Conservation (phyloP, 2,888 invertebrate genomes). For the Cryptocephalus moraei region DNA sequence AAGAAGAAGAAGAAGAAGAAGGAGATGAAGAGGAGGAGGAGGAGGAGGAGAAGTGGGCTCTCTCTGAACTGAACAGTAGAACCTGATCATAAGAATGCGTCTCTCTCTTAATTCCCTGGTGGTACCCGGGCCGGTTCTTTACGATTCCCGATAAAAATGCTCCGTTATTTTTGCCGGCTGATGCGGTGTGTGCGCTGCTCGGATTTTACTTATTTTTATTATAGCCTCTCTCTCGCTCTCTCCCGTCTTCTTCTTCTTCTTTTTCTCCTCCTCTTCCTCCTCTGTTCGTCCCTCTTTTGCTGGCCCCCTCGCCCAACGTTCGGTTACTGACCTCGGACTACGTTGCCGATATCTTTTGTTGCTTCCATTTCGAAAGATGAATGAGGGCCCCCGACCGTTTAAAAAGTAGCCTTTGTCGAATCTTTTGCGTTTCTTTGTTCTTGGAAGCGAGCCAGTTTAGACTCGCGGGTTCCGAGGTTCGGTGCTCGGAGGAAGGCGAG, state of each 20-base stretch:
- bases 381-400: too few relatives aligned
- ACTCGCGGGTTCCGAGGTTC: too few relatives aligned
- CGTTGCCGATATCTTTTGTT: neutral
- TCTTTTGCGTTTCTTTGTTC: too few relatives aligned
- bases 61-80: neutral
- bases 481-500: too few relatives aligned
- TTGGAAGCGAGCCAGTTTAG: too few relatives aligned
- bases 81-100: neutral
- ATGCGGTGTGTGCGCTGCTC: constrained; percentile 21
- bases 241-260: neutral
- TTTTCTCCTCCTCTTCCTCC: constrained; percentile 37
- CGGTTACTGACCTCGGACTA: constrained; percentile 6
- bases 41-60: too few relatives aligned
- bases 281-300: constrained; percentile 21
- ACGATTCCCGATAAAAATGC: constrained; percentile 38
- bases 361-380: too few relatives aligned
- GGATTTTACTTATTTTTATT: constrained; percentile 39
- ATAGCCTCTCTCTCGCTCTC: constrained; percentile 22
- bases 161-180: constrained; percentile 37
- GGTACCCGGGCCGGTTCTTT: constrained; percentile 31
- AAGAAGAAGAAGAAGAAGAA: too few relatives aligned
- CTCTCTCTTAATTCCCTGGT: neutral
- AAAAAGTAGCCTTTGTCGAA: too few relatives aligned
- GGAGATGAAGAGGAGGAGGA: too few relatives aligned
- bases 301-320: neutral